Percentiles rank a stretch among this genome's conserved stretches.
Evolutionary conservation across 37 sponge, comb jelly and placozoan species (phyloP).

Genomic region (Aplysina aerophoba): DNA sequence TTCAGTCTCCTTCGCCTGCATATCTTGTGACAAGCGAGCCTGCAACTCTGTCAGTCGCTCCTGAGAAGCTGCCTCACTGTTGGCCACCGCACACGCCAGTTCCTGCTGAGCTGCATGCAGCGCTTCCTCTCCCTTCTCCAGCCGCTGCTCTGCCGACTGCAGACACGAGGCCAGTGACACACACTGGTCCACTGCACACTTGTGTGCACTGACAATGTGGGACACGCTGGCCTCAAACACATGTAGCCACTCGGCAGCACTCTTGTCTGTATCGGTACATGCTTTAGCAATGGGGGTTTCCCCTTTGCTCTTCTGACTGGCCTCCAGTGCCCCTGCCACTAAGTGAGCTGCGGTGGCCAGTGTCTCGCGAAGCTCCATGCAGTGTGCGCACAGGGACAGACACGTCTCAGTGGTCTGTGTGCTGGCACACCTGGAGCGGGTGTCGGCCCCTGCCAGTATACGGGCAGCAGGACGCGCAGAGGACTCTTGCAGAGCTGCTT

Average conservation of each 20-base stretch:
- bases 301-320: background rate
- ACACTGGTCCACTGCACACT: background rate
- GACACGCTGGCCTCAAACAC: background rate
- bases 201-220: background rate
- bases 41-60: no score
- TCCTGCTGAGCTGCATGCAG: background rate
- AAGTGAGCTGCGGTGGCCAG: background rate
- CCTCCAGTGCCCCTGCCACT: background rate
- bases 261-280: no score
- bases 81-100: background rate
- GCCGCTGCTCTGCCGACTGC: background rate
- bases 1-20: no score
- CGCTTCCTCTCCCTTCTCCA: background rate
- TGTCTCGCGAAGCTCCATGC: constrained; percentile 21
- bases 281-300: no score
- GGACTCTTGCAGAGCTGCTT: no score
- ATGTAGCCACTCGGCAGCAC: background rate
- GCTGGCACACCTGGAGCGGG: no score
- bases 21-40: no score
- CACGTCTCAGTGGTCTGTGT: constrained; percentile 63
- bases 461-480: no score
- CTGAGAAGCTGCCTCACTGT: no score
- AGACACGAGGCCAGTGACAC: background rate
- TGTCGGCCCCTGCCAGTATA: no score
- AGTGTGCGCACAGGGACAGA: constrained; percentile 62